Base-by-base conservation (phyloP, 2,113 vertebrate species). In the Stegostoma tigrinum region DNA sequence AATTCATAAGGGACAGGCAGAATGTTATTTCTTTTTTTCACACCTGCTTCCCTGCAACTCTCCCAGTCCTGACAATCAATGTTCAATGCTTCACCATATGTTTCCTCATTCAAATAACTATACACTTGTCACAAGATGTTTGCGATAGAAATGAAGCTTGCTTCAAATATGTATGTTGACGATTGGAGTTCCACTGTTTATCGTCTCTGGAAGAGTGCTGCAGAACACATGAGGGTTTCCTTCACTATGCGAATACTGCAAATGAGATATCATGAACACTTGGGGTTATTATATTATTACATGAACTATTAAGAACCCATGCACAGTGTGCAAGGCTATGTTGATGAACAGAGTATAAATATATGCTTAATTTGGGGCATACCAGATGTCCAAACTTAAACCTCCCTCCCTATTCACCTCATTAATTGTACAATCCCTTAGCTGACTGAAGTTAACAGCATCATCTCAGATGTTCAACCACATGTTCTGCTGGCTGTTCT, bases 261-360 rank as follows among this genome's bases (percentile, higher is more conserved):
- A 34, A 38, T 91, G 89, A 91, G 55, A 38, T 90, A 90, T 93
- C 66, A 66, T 91, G 89, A 93, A 93, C 66, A 21, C 3, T 83
- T 42, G n/a, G 34, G 38, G n/a, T 67, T 93, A 93, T 93, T 93
- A 67, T 38, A 93, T 66, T 91, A 91, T 91, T 93, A 21, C 55
- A 93, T 66, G 61, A 93, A 93, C 89, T 93, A 93, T 93, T 38
- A 93, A 67, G 34, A 34, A 66, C 61, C 61, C 23, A 61, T 23
- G n/a, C n/a, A 17, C 61, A 93, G 5, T 67, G 61, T 66, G 34
- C 21, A 93, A 64, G 30, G 2, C 8, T 52, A 55, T 34, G 48
- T 27, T 89, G 48, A 89, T 89, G 30, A 91, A 64, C 30, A 91
- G 4, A 80, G 45, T 89, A 64, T 91, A 19, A 66, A 66, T 93